phyloP scores from a whole-genome alignment of 2,888 invertebrate species.

The Ceraclea dissimilis region DNA sequence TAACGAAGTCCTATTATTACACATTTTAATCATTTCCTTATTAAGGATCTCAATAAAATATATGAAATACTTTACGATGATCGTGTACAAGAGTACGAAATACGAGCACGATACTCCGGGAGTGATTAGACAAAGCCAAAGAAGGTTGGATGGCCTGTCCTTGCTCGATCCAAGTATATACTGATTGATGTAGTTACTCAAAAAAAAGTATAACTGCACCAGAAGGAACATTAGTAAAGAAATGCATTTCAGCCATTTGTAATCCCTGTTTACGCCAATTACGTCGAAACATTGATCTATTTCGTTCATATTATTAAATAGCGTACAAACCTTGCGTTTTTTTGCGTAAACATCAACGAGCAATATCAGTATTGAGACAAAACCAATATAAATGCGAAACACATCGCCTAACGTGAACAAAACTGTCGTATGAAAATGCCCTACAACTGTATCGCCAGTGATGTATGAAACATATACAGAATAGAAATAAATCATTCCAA shows the following conservation, averaged over 20 bases:
- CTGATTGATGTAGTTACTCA: too few relatives aligned
- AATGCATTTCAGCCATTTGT: not conserved
- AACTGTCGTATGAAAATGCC: constrained; percentile 1
- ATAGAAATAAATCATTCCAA: too few relatives aligned
- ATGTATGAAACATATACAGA: too few relatives aligned
- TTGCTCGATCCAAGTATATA: too few relatives aligned
- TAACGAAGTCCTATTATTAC: not conserved
- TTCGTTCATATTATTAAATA: not conserved
- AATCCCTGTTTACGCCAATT: constrained; percentile 1
- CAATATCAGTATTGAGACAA: not conserved
- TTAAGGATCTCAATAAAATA: not conserved
- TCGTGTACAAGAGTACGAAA: too few relatives aligned
- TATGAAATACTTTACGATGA: too few relatives aligned
- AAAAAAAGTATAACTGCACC: too few relatives aligned
- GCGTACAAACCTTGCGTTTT: not conserved
- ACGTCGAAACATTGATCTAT: not conserved
- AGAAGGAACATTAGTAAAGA: too few relatives aligned
- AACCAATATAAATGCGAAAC: not conserved
- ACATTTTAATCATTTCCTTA: not conserved
- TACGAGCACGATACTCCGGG: too few relatives aligned
- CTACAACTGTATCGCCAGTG: constrained; percentile 1
- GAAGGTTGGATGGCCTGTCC: too few relatives aligned
- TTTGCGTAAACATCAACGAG: not conserved
- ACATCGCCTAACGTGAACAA: constrained; percentile 1
- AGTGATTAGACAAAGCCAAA: too few relatives aligned